These are phyloP conservation scores for Xestia ashworthii DNA, from an alignment of 2,888 invertebrate species.

Conservation along the genomic window DNA sequence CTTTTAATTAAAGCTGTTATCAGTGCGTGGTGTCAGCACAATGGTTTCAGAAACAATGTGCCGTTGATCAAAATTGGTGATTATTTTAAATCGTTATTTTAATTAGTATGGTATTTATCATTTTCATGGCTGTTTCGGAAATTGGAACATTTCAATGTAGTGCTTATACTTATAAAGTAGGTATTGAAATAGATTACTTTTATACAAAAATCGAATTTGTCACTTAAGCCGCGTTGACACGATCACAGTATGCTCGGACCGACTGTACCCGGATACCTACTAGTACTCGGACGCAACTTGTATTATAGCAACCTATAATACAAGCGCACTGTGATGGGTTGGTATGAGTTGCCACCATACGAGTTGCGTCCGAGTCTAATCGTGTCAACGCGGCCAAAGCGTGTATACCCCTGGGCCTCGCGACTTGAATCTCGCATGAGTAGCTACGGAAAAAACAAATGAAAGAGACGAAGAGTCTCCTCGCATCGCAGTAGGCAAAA, in stretches of 20 bases:
- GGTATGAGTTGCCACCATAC: no score
- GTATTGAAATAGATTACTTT: neutral
- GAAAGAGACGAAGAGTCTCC: neutral
- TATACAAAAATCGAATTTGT: no score
- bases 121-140: slow-evolving; percentile 7
- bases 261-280: no score
- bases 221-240: no score
- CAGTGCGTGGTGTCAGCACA: slow-evolving; percentile 41
- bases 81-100: slow-evolving; percentile 40
- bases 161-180: neutral
- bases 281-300: no score
- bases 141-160: neutral
- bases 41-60: slow-evolving; percentile 45
- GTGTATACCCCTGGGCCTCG: no score
- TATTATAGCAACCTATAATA: no score
- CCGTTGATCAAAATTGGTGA: slow-evolving; percentile 49
- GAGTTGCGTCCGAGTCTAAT: no score
- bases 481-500: neutral
- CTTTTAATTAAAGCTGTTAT: slow-evolving; percentile 69
- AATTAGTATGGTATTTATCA: slow-evolving; percentile 42
- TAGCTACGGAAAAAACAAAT: neutral
- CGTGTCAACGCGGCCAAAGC: no score
- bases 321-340: no score
- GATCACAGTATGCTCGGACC: no score
- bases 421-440: neutral